Evolutionary conservation across 2,797 vertebrate genomes (phyloP).

Genomic region (Cephalopachus bancanus): DNA sequence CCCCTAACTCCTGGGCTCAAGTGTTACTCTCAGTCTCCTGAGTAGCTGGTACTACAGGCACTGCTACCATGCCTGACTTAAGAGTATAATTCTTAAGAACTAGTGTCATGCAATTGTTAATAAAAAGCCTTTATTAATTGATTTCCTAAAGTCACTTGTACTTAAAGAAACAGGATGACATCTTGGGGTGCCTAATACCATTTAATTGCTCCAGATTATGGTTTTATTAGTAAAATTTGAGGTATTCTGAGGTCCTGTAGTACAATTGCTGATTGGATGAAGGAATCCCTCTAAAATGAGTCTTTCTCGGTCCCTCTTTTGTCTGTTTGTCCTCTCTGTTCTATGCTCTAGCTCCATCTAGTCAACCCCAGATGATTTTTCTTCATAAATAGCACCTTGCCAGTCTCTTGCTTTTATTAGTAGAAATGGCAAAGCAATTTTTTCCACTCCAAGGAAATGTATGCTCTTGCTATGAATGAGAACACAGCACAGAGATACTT

Average conservation of each 20-base stretch:
- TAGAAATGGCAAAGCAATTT: neutral
- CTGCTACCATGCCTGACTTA: too few relatives aligned
- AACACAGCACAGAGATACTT: neutral
- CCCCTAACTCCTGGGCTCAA: too few relatives aligned
- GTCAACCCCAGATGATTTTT: neutral
- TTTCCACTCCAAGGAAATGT: neutral
- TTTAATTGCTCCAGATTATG: neutral
- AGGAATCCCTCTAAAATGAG: neutral
- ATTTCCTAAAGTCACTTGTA: slow-evolving; percentile 27
- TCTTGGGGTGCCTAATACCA: neutral
- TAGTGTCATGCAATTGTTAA: neutral
- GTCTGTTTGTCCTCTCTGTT: neutral
- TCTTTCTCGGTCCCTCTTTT: neutral
- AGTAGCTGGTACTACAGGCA: too few relatives aligned
- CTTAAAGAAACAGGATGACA: neutral
- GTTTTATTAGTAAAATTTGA: neutral
- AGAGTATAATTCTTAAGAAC: neutral
- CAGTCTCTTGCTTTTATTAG: neutral
- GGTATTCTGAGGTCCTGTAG: neutral
- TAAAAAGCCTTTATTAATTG: slow-evolving; percentile 2
- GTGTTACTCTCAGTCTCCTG: too few relatives aligned
- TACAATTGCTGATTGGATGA: neutral
- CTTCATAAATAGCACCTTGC: neutral
- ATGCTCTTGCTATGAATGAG: neutral
- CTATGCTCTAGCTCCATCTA: neutral